These are phyloP conservation scores for Gyrodactylus bullatarudis DNA, from an alignment of 1,140 invertebrate genomes.

Conservation along the genomic window DNA sequence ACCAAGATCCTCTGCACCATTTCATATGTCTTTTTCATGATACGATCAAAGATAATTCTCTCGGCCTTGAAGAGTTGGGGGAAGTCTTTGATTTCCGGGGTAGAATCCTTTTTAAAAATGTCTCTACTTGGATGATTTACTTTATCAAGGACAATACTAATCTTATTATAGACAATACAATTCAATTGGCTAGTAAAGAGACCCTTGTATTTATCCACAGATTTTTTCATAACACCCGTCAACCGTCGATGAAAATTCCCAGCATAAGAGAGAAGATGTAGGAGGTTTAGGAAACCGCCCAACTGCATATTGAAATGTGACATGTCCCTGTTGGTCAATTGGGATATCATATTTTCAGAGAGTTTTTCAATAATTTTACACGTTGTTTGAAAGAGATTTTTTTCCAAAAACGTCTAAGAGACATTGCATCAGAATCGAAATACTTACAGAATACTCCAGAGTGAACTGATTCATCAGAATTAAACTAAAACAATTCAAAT, in stretches of 20 bases:
- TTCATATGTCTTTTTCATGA: background rate
- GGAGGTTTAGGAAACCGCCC: background rate
- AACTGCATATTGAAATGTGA: background rate
- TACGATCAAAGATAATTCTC: background rate
- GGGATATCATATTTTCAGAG: background rate
- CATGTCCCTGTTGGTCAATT: background rate
- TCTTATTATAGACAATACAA: background rate
- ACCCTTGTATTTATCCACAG: background rate
- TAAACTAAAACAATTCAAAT: too few species aligned
- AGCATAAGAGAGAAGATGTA: background rate
- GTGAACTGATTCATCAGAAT: too few species aligned
- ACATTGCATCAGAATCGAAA: too few species aligned
- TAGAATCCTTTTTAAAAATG: background rate
- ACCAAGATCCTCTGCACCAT: background rate
- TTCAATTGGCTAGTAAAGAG: too few species aligned
- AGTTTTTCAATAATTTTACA: too few species aligned
- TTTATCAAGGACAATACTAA: background rate
- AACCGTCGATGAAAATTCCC: background rate
- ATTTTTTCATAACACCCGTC: background rate
- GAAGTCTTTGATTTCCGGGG: background rate
- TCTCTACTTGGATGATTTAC: background rate
- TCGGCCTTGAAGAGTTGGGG: background rate
- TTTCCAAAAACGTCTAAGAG: too few species aligned
- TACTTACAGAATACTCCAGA: too few species aligned
- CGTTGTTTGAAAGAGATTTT: too few species aligned